phyloP scores from a whole-genome alignment of 2,888 invertebrate species.

The Coenonympha arcania region DNA sequence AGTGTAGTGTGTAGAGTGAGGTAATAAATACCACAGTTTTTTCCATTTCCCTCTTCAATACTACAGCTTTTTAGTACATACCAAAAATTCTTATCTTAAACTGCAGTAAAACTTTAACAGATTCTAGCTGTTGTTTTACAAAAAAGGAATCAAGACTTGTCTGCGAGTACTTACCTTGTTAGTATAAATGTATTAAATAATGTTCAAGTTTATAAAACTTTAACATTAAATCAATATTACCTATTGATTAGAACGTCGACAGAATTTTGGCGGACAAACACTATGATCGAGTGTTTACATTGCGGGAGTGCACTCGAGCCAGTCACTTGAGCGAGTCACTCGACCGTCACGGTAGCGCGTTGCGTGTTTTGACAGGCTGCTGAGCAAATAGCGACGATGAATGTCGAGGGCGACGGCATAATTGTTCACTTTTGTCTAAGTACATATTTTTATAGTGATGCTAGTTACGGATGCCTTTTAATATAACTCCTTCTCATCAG shows the following conservation, averaged over 20 bases:
- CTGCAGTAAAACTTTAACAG: too few relatives aligned
- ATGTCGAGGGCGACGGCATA: conserved; percentile 39
- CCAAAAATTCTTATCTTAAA: too few relatives aligned
- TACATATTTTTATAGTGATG: conserved; percentile 35
- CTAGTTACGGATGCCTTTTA: background rate
- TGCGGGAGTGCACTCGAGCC: conserved; percentile 43
- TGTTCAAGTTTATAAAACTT: too few relatives aligned
- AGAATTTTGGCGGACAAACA: conserved; percentile 35
- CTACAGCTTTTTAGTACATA: too few relatives aligned
- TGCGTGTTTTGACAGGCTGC: conserved; percentile 59
- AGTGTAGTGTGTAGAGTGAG: too few relatives aligned
- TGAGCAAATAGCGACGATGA: conserved; percentile 46
- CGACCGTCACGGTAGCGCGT: conserved; percentile 50
- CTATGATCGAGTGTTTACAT: conserved; percentile 45
- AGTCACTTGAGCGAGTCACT: conserved; percentile 51
- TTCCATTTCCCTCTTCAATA: too few relatives aligned
- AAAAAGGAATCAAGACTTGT: too few relatives aligned
- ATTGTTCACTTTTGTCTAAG: conserved; percentile 48
- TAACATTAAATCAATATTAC: conserved; percentile 16
- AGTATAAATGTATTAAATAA: too few relatives aligned
- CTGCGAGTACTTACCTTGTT: too few relatives aligned
- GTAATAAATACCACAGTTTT: too few relatives aligned
- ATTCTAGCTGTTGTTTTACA: too few relatives aligned
- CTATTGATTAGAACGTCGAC: conserved; percentile 23
- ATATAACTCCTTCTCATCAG: too few relatives aligned